Base-by-base conservation (phyloP, 2,797 vertebrate species). In the Scleropages formosus region DNA sequence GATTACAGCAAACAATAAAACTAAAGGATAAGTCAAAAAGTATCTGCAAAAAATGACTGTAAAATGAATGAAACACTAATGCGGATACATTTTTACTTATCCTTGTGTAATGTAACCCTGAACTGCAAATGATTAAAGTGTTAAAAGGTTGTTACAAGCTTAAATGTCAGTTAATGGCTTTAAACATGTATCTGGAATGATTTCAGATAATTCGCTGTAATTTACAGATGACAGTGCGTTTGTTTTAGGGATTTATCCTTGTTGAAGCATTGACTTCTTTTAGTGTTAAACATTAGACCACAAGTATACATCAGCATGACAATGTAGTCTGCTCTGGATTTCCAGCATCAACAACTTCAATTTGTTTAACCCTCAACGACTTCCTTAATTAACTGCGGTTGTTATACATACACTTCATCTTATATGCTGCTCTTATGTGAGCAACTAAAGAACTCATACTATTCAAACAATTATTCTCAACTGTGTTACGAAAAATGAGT, bases 261-360 rank as follows among this genome's bases (percentile, higher is more conserved):
- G 74, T 15, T 46, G 27, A 49, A 7, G 39, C 39, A 60, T 47
- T 1, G 16, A 22, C 56, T 51, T 65, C 44, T 53, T 73, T 13
- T 46, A 8, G 68, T 44, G 59, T 61, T 53, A 60, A 39, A 64
- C 73, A 61, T 59, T 58, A 24, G 12, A 66, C 78, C 72, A 65
- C 51, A 77, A 51, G 20, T 44, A 78, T 8, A 20, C 15, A 69
- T 13, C 26, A 63, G 58, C n/a, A 71, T 53, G 49, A 58, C 60
- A 64, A 11, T 12, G 15, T 4, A 67, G 80, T 49, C n/a, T 70
- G 22, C 56, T 70, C 16, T 39, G 44, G 8, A 60, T 44, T 53
- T 72, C 53, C 31, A 68, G 8, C 22, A 11, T n/a, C 64, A 22
- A n/a, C 9, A 53, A 24, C 72, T 62, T 18, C 63, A 24, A 69